Conservation (phyloP, 2,113 vertebrate species). For the Trinectes maculatus region DNA sequence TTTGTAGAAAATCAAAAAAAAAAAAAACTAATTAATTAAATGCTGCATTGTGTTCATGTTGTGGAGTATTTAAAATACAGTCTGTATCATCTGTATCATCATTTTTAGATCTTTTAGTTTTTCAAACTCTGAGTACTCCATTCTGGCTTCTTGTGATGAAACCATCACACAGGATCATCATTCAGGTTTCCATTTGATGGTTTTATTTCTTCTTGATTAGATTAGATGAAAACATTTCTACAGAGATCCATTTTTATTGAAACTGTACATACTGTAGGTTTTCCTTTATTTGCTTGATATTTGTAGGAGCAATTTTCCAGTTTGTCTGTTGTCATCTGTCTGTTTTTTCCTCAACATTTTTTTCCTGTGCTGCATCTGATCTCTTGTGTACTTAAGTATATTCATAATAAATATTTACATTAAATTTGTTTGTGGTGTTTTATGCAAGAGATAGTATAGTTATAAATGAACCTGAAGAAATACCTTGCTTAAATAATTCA, state of each 20-base stretch:
- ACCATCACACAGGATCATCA: slow-evolving; percentile 14
- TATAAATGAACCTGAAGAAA: not conserved
- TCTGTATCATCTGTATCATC: slow-evolving; percentile 33
- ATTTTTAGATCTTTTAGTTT: slow-evolving; percentile 41
- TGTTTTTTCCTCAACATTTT: slow-evolving; percentile 31
- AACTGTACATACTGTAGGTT: slow-evolving; percentile 72
- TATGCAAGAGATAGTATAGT: too few relatives aligned
- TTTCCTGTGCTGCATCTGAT: slow-evolving; percentile 53
- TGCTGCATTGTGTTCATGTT: slow-evolving; percentile 37
- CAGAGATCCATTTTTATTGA: slow-evolving; percentile 56
- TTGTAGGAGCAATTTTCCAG: slow-evolving; percentile 46
- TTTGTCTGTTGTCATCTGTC: slow-evolving; percentile 37
- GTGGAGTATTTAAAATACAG: slow-evolving; percentile 52
- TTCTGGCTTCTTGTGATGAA: slow-evolving; percentile 34
- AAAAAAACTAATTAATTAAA: slow-evolving; percentile 18
- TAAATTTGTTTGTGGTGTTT: slow-evolving; percentile 33
- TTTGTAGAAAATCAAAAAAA: slow-evolving; percentile 31
- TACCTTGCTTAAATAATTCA: not conserved
- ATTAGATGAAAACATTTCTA: slow-evolving; percentile 43
- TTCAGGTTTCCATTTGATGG: slow-evolving; percentile 25
- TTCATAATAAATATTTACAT: slow-evolving; percentile 78
- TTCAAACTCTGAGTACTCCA: slow-evolving; percentile 22
- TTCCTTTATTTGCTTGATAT: slow-evolving; percentile 51
- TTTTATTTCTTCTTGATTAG: slow-evolving; percentile 38
- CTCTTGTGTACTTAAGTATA: slow-evolving; percentile 68